Conservation (phyloP, 1,140 invertebrate genomes). For the Platyscapa corneri region DNA sequence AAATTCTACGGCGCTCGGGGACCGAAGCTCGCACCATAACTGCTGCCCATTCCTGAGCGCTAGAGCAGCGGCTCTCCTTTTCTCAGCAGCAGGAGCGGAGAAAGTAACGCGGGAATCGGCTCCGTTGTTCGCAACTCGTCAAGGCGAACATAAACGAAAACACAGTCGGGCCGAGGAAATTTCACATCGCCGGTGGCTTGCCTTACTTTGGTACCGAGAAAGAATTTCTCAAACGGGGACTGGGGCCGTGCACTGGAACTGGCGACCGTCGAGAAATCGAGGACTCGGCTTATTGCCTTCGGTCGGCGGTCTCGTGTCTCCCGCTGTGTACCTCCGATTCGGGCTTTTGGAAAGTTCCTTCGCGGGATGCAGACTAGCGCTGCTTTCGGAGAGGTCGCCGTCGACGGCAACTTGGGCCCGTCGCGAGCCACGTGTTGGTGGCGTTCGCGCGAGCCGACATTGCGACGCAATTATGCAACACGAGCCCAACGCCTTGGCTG, state of each 20-base stretch:
- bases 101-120: conserved; percentile 16
- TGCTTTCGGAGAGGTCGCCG: neutral
- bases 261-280: neutral
- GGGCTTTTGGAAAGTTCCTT: neutral
- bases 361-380: too few relatives aligned
- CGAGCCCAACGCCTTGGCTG: too few relatives aligned
- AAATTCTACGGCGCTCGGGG: neutral
- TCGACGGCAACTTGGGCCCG: neutral
- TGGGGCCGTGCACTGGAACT: too few relatives aligned
- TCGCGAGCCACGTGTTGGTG: too few relatives aligned
- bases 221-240: conserved; percentile 13
- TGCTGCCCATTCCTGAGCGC: neutral
- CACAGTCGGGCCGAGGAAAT: neutral
- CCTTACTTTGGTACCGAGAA: conserved; percentile 8
- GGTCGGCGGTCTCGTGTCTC: too few relatives aligned
- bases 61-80: neutral
- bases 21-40: neutral
- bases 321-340: too few relatives aligned
- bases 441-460: too few relatives aligned
- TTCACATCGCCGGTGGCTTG: neutral
- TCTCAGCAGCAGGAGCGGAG: neutral
- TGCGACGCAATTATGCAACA: too few relatives aligned
- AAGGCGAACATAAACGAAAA: neutral
- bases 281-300: neutral
- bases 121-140: neutral